Conservation (phyloP, 2,888 invertebrate species). For the Geophilus truncorum region DNA sequence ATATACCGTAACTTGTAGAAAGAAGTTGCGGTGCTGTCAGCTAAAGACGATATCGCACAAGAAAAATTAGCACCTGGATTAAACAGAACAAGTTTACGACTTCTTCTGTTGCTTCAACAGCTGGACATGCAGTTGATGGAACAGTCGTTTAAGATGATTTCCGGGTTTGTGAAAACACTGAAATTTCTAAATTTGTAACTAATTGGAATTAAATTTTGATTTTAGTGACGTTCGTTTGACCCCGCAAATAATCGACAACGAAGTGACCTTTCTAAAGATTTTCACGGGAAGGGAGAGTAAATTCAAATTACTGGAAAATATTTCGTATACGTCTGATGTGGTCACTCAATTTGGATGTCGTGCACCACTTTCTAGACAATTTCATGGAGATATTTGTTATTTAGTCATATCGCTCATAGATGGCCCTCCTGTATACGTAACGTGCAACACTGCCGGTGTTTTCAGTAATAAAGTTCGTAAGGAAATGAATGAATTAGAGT, state of each 20-base stretch:
- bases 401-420: background rate
- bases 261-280: constrained; percentile 17
- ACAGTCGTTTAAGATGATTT: constrained; percentile 22
- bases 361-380: constrained; percentile 30
- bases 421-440: background rate
- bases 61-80: background rate
- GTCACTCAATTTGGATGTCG: constrained; percentile 33
- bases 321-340: background rate
- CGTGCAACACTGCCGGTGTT: constrained; percentile 32
- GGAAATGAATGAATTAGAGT: background rate
- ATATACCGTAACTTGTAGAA: background rate
- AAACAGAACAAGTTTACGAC: constrained; percentile 23
- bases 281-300: background rate
- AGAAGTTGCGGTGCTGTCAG: background rate
- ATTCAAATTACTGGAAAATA: background rate
- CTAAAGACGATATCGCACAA: background rate
- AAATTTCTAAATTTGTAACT: too few species aligned
- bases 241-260: constrained; percentile 9
- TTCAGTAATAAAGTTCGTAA: constrained; percentile 16
- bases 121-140: constrained; percentile 26
- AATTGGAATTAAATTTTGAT: too few species aligned
- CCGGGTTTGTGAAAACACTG: background rate
- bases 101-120: constrained; percentile 26
- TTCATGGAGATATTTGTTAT: constrained; percentile 33
- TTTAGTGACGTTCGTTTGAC: constrained; percentile 30